Percentiles rank a stretch among this genome's conserved stretches.
Conservation (phyloP, 23 tunicate species). For the Aplidium turbinatum region DNA sequence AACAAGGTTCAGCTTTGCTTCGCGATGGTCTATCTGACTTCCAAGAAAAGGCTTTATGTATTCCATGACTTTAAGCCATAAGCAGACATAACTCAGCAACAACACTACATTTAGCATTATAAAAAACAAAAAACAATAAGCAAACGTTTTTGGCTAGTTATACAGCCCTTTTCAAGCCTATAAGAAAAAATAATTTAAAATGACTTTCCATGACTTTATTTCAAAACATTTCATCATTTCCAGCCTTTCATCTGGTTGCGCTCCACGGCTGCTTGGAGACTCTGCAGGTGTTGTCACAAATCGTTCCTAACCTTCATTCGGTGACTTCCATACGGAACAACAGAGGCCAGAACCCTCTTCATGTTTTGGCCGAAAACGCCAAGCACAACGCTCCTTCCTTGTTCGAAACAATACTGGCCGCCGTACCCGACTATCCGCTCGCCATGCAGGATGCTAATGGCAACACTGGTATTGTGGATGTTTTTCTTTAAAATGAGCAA, state of each 20-base stretch:
- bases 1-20: too few relatives aligned
- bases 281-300: constrained; percentile 41
- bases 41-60: too few relatives aligned
- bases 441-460: constrained; percentile 67
- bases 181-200: too few relatives aligned
- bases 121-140: too few relatives aligned
- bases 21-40: too few relatives aligned
- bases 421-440: constrained; percentile 68
- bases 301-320: constrained; percentile 28
- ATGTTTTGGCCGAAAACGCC: constrained; percentile 54
- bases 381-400: constrained; percentile 44
- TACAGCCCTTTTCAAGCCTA: too few relatives aligned
- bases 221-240: neutral
- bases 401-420: constrained; percentile 47
- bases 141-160: too few relatives aligned
- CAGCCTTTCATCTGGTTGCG: constrained; percentile 67
- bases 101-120: too few relatives aligned
- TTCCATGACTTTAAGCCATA: too few relatives aligned
- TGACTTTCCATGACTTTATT: neutral
- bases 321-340: constrained; percentile 39
- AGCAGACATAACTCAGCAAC: too few relatives aligned
- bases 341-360: constrained; percentile 56
- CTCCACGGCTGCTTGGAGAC: constrained; percentile 52
- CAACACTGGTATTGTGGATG: constrained; percentile 65
- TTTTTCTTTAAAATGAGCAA: too few relatives aligned